Conservation (phyloP, 1,140 invertebrate species). For the Drosophila malerkotliana region DNA sequence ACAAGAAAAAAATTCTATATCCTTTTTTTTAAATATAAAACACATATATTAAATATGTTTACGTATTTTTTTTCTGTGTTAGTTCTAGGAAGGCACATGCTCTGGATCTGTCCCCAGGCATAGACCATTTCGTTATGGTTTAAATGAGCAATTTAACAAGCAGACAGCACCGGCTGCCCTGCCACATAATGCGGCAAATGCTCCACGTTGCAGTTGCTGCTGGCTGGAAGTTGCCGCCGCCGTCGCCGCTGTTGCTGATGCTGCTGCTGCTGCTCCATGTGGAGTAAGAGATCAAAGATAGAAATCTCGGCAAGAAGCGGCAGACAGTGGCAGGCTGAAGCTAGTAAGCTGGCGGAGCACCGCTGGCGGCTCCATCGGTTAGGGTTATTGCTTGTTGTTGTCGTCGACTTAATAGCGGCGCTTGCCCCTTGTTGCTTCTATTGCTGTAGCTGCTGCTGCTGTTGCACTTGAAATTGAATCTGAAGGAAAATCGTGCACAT, state of each 20-base stretch:
- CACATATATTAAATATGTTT: too few species aligned
- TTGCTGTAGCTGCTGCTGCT: constrained; percentile 43
- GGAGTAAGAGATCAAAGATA: constrained; percentile 81
- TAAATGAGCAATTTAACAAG: constrained; percentile 82
- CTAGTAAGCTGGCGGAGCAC: constrained; percentile 47
- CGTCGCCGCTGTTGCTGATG: constrained; percentile 17
- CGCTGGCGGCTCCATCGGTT: constrained; percentile 65
- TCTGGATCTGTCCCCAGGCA: constrained; percentile 45
- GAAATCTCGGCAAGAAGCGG: constrained; percentile 80
- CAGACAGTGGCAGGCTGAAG: constrained; percentile 73
- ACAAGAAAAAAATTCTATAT: constrained; percentile 1
- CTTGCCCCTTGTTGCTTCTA: constrained; percentile 65
- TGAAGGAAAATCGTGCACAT: constrained; percentile 80
- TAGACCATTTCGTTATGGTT: constrained; percentile 75
- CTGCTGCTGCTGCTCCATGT: constrained; percentile 59
- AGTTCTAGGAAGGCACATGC: constrained; percentile 77
- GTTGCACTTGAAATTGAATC: constrained; percentile 81
- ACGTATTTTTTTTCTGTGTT: constrained; percentile 14
- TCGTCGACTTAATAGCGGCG: constrained; percentile 80
- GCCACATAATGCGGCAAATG: constrained; percentile 49
- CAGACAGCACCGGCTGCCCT: constrained; percentile 65
- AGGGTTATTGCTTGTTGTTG: constrained; percentile 81
- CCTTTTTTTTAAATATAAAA: too few species aligned
- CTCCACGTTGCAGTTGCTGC: constrained; percentile 34
- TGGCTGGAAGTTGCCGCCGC: constrained; percentile 15